Percentiles rank a stretch among this genome's conserved stretches.
phyloP scores from a whole-genome alignment of 2,113 vertebrate species.

The Deroptyus accipitrinus region DNA sequence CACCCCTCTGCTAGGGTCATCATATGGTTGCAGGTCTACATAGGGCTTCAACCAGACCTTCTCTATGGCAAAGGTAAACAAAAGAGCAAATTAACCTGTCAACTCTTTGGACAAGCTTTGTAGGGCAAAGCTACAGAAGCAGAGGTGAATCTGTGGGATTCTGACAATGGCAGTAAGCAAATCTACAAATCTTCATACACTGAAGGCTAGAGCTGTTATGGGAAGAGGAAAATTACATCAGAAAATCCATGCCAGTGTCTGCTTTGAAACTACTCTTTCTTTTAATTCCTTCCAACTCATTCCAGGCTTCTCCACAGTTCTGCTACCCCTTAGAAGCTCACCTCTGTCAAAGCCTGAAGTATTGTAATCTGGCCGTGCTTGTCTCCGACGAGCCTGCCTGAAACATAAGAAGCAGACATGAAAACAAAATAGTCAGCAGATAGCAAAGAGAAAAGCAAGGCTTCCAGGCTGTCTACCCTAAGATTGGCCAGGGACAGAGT shows the following conservation, averaged over 20 bases:
- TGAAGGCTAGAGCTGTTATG: neutral
- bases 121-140: neutral
- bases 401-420: neutral
- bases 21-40: slow-evolving; percentile 79
- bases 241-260: neutral
- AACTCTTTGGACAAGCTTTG: neutral
- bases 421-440: neutral
- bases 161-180: neutral
- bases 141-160: neutral
- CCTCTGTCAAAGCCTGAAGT: slow-evolving; percentile 62
- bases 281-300: neutral
- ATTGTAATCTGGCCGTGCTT: slow-evolving; percentile 40
- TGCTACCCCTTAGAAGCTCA: slow-evolving; percentile 3
- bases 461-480: neutral
- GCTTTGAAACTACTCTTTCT: neutral
- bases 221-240: neutral
- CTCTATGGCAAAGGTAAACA: slow-evolving; percentile 54
- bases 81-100: neutral
- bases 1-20: slow-evolving; percentile 76
- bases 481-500: neutral
- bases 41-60: slow-evolving; percentile 81
- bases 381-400: slow-evolving; percentile 35
- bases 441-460: neutral
- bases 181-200: neutral
- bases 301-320: neutral